These are phyloP conservation scores for Tachuris rubrigastra DNA, from an alignment of 2,113 vertebrate genomes.

Conservation along the genomic window DNA sequence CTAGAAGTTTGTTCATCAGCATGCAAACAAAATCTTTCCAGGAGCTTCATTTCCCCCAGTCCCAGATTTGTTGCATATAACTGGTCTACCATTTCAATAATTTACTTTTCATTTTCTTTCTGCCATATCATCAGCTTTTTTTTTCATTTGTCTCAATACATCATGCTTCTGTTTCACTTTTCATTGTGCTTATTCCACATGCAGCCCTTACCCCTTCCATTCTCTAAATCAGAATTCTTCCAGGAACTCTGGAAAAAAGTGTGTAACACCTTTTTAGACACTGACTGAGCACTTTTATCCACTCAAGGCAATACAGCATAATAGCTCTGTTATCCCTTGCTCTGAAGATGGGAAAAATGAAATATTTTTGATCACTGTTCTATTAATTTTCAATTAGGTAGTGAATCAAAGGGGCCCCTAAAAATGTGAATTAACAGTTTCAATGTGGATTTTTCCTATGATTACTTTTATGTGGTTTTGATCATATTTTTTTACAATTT, in stretches of 20 bases:
- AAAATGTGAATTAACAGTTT: not conserved
- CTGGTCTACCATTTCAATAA: not conserved
- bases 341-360: not conserved
- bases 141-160: not conserved
- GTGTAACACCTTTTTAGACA: not conserved
- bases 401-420: not conserved
- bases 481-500: not conserved
- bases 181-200: accelerated
- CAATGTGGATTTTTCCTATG: not conserved
- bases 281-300: not conserved
- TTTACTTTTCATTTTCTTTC: not conserved
- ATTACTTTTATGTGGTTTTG: not conserved
- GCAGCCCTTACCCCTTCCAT: not conserved
- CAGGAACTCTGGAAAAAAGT: not conserved
- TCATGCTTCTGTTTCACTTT: not conserved
- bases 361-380: not conserved
- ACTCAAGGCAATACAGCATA: not conserved
- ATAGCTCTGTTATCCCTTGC: not conserved
- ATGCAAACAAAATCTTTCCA: not conserved
- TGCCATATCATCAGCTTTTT: not conserved
- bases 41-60: not conserved
- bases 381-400: not conserved
- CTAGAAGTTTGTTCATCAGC: not conserved
- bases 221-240: not conserved
- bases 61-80: not conserved